These are phyloP conservation scores for Megathymus violae DNA, from an alignment of 1,140 invertebrate species.

Conservation along the genomic window DNA sequence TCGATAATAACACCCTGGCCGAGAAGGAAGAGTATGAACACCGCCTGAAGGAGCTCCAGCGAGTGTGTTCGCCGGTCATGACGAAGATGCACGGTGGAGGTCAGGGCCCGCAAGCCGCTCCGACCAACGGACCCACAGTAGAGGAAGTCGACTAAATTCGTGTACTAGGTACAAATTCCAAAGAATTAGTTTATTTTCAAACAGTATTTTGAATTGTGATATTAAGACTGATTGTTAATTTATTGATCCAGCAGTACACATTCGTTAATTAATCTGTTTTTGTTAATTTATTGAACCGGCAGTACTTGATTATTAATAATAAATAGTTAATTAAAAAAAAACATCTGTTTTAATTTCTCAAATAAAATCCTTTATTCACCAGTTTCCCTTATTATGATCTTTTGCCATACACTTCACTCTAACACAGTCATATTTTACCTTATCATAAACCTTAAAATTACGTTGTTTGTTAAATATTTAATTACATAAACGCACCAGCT, in stretches of 20 bases:
- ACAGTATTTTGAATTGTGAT: conserved; percentile 43
- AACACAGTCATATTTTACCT: no score
- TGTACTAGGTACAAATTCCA: no score
- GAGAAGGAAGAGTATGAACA: no score
- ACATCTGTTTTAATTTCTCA: no score
- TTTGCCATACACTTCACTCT: no score
- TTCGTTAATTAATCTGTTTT: conserved; percentile 35
- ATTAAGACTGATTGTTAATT: conserved; percentile 51
- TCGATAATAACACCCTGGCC: conserved; percentile 88
- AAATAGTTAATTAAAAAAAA: conserved; percentile 36
- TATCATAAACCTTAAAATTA: no score
- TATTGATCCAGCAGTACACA: conserved; percentile 39
- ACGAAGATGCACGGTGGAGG: conserved; percentile 87
- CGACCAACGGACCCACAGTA: conserved; percentile 46
- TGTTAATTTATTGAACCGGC: conserved; percentile 39
- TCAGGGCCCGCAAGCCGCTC: conserved; percentile 27
- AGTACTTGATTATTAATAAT: conserved; percentile 41
- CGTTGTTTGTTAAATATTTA: no score
- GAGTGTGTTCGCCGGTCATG: conserved; percentile 89
- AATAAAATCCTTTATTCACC: no score
- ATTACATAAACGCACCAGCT: no score
- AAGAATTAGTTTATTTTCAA: background rate
- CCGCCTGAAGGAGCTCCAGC: conserved; percentile 89
- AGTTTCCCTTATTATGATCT: no score
- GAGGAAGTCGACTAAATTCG: conserved; percentile 57